Evolutionary conservation across 2,888 invertebrate species (phyloP).

Genomic region (Oscheius sp.): DNA sequence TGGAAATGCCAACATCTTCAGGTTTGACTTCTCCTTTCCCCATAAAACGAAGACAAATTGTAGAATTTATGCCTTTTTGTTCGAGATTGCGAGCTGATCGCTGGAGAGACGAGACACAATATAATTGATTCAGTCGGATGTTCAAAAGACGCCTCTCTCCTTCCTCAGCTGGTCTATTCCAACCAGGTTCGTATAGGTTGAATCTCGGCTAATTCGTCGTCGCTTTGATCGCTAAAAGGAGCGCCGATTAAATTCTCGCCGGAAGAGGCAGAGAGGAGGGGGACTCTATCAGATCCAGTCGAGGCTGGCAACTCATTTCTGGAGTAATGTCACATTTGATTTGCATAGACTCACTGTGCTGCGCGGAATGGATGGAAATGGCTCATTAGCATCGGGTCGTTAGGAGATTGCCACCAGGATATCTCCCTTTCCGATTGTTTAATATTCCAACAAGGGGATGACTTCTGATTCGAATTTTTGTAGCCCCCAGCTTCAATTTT

Average conservation of each 20-base stretch:
- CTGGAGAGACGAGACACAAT: constrained; percentile 47
- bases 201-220: constrained; percentile 27
- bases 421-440: neutral
- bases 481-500: too few relatives aligned
- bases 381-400: constrained; percentile 29
- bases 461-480: too few relatives aligned
- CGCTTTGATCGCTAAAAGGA: constrained; percentile 27
- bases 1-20: constrained; percentile 52
- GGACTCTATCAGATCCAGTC: too few relatives aligned
- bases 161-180: constrained; percentile 56
- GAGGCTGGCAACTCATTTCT: neutral
- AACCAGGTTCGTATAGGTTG: constrained; percentile 37
- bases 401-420: constrained; percentile 19
- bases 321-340: constrained; percentile 12
- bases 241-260: constrained; percentile 28
- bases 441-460: neutral
- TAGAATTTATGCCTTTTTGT: constrained; percentile 41
- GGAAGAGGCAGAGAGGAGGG: constrained; percentile 15
- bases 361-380: neutral
- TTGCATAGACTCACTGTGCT: constrained; percentile 15
- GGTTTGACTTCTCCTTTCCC: neutral
- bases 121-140: constrained; percentile 58
- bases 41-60: neutral
- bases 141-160: constrained; percentile 45
- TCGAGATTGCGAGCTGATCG: constrained; percentile 50